Evolutionary conservation across 1,140 invertebrate species (phyloP).

Genomic region (Pseudomyrmex concolor): DNA sequence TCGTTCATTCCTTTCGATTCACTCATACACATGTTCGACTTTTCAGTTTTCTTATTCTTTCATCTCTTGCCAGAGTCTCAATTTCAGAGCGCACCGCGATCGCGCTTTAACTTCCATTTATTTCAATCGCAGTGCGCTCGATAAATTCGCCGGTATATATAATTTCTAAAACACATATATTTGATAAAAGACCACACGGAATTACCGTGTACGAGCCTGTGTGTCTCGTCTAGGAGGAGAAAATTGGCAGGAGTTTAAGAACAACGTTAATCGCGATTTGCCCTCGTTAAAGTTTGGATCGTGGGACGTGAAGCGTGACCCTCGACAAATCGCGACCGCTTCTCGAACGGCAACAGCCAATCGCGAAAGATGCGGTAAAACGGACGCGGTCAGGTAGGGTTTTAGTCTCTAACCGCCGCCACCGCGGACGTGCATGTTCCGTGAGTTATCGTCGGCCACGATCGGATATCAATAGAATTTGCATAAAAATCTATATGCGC

Average conservation of each 20-base stretch:
- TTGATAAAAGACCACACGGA: conserved; percentile 63
- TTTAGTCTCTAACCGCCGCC: conserved; percentile 76
- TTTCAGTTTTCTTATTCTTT: not conserved
- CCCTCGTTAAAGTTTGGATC: conserved; percentile 34
- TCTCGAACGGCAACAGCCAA: conserved; percentile 63
- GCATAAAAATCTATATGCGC: conserved; percentile 84
- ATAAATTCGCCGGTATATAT: conserved; percentile 64
- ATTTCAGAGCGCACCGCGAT: conserved; percentile 6
- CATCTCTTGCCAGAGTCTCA: not conserved
- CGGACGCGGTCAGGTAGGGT: conserved; percentile 48
- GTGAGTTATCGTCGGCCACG: conserved; percentile 80
- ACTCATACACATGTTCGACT: conserved; percentile 1
- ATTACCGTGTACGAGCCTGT: conserved; percentile 41
- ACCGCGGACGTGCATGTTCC: conserved; percentile 81
- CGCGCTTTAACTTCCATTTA: conserved; percentile 49
- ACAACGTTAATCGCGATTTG: conserved; percentile 67
- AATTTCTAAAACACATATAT: conserved; percentile 72
- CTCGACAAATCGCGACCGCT: conserved; percentile 55
- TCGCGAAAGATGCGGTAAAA: conserved; percentile 7
- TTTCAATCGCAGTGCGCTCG: conserved; percentile 51
- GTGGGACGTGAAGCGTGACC: conserved; percentile 36
- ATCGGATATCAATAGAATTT: conserved; percentile 84
- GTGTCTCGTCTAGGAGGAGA: conserved; percentile 45
- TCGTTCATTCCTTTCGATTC: not conserved
- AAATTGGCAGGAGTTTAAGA: not conserved